These are phyloP conservation scores for Caenorhabditis sp. DNA, from an alignment of 2,888 invertebrate species.

Conservation along the genomic window DNA sequence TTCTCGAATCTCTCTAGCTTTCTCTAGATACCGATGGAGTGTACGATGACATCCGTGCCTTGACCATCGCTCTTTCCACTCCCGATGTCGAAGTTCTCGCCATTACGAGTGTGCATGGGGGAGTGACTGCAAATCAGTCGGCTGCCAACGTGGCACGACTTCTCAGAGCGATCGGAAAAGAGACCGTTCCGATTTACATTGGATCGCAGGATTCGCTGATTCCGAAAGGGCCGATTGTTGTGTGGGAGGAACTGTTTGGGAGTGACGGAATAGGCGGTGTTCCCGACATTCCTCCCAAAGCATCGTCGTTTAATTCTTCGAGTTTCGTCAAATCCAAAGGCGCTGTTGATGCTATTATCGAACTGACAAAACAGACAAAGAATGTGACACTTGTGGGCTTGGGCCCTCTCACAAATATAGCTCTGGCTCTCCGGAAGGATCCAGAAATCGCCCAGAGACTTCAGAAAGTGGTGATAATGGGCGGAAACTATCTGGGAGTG, in stretches of 20 bases:
- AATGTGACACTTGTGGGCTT: slow-evolving; percentile 59
- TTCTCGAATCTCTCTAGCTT: background rate
- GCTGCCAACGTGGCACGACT: slow-evolving; percentile 73
- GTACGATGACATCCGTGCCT: slow-evolving; percentile 72
- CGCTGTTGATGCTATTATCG: slow-evolving; percentile 49
- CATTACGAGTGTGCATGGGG: slow-evolving; percentile 69
- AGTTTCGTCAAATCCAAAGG: background rate
- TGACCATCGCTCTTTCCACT: slow-evolving; percentile 67
- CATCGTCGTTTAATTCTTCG: slow-evolving; percentile 14
- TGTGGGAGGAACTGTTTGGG: slow-evolving; percentile 68
- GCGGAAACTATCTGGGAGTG: slow-evolving; percentile 77
- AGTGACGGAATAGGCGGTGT: slow-evolving; percentile 71
- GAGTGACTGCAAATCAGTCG: slow-evolving; percentile 71
- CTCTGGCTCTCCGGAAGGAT: slow-evolving; percentile 80
- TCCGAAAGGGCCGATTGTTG: slow-evolving; percentile 55
- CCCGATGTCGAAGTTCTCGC: slow-evolving; percentile 63
- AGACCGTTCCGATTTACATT: slow-evolving; percentile 69
- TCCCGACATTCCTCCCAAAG: slow-evolving; percentile 57
- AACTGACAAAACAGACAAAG: slow-evolving; percentile 29
- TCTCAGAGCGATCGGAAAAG: slow-evolving; percentile 63
- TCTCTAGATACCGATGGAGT: slow-evolving; percentile 73
- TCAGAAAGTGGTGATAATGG: slow-evolving; percentile 72
- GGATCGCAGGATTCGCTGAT: slow-evolving; percentile 74
- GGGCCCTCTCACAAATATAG: slow-evolving; percentile 81
- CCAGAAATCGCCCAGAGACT: slow-evolving; percentile 78